phyloP scores from a whole-genome alignment of 2,797 vertebrate genomes.

The Todus mexicanus region DNA sequence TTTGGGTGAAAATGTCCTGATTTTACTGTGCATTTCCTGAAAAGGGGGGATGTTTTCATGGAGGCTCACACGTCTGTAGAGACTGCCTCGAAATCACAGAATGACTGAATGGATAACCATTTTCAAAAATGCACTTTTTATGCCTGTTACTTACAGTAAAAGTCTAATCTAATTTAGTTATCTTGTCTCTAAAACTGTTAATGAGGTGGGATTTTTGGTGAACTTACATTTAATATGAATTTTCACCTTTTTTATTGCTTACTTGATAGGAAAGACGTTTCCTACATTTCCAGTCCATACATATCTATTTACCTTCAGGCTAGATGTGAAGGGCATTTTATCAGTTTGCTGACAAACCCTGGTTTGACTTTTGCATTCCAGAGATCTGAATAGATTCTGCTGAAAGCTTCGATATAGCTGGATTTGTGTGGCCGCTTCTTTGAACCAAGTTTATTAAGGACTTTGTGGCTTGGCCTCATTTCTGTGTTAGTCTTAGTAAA shows the following conservation, averaged over 20 bases:
- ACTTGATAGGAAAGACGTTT: not conserved
- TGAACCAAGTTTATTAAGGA: not conserved
- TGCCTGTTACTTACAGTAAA: not conserved
- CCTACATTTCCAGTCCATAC: rapidly evolving
- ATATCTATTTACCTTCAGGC: not conserved
- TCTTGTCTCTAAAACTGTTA: not conserved
- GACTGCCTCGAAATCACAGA: not conserved
- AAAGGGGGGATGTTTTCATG: not conserved
- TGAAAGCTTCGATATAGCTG: not conserved
- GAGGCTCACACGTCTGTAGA: not conserved
- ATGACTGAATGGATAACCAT: not conserved
- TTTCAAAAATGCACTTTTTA: not conserved
- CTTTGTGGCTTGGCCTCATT: constrained; percentile 28
- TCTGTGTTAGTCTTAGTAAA: constrained; percentile 16
- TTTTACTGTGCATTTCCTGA: not conserved
- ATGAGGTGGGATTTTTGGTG: too few relatives aligned
- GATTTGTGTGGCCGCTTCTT: constrained; percentile 14
- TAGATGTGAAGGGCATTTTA: not conserved
- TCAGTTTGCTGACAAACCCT: not conserved
- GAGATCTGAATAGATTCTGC: constrained; percentile 5
- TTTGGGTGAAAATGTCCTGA: not conserved
- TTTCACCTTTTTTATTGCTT: not conserved
- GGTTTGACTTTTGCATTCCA: not conserved
- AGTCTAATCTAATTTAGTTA: not conserved
- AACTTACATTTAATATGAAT: not conserved